These are phyloP conservation scores for Caenorhabditis sinica DNA, from an alignment of 2,888 invertebrate genomes.

Conservation along the genomic window DNA sequence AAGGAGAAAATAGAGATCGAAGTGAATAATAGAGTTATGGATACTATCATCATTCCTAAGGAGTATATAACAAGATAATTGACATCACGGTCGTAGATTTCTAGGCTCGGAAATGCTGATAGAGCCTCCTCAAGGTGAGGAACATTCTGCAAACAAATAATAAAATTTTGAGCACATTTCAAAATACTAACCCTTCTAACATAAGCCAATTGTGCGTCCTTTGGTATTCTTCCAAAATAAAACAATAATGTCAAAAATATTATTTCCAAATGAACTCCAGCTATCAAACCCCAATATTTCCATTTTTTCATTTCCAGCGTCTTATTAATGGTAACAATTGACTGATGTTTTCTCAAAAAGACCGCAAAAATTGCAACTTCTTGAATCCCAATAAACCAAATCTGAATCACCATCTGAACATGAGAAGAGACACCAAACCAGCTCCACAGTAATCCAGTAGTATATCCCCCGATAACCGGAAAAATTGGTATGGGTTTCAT, in stretches of 20 bases:
- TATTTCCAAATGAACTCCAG: not conserved
- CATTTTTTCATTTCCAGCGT: not conserved
- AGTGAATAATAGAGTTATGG: no score
- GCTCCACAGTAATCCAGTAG: not conserved
- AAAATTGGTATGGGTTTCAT: constrained; percentile 44
- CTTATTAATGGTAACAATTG: constrained; percentile 10
- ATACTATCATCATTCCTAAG: not conserved
- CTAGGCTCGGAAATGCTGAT: not conserved
- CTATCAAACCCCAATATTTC: not conserved
- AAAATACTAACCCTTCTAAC: not conserved
- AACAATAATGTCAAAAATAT: not conserved
- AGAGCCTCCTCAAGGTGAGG: not conserved
- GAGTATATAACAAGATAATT: not conserved
- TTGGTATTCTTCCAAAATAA: not conserved
- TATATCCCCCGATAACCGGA: constrained; percentile 29
- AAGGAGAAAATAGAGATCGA: not conserved
- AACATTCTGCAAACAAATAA: not conserved
- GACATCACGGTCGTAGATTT: constrained; percentile 20
- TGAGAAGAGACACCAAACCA: constrained; percentile 13
- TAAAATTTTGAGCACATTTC: no score
- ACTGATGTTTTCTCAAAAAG: constrained; percentile 34
- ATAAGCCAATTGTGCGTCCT: not conserved
- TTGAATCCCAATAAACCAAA: constrained; percentile 7
- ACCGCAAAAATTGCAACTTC: constrained; percentile 9
- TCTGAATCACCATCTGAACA: constrained; percentile 19